Conservation (phyloP, 1,140 invertebrate species). For the Rhagoletis pomonella region DNA sequence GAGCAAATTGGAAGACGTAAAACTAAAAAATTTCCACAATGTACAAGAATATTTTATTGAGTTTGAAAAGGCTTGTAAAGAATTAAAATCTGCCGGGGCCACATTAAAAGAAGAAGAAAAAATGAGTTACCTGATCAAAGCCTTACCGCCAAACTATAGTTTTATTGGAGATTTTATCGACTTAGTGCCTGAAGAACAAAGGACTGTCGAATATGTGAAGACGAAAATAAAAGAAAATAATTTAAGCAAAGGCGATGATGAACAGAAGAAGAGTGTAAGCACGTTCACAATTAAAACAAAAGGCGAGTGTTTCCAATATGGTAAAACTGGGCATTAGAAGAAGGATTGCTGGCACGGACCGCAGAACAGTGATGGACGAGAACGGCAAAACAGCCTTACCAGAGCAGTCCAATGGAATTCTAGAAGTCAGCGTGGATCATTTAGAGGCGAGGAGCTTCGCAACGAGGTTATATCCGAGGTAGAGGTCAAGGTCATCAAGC, state of each 20-base stretch:
- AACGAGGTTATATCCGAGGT: too few species aligned
- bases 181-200: too few species aligned
- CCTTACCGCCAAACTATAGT: conserved; percentile 60
- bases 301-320: conserved; percentile 34
- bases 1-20: too few species aligned
- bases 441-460: too few species aligned
- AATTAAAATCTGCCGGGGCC: too few species aligned
- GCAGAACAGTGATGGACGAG: too few species aligned
- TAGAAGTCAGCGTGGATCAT: too few species aligned
- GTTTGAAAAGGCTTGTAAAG: too few species aligned
- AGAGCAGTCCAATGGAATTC: too few species aligned
- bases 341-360: not conserved
- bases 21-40: conserved; percentile 60
- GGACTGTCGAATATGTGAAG: conserved; percentile 22
- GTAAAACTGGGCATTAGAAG: not conserved
- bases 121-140: conserved; percentile 64
- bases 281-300: not conserved
- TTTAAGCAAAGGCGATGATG: conserved; percentile 1
- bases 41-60: conserved; percentile 11
- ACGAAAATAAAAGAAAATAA: conserved; percentile 29
- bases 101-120: conserved; percentile 61
- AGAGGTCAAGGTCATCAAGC: too few species aligned
- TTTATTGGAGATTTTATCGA: too few species aligned
- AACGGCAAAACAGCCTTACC: too few species aligned
- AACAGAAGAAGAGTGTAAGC: conserved; percentile 5